Base-by-base conservation (phyloP, 2,888 invertebrate genomes). In the Tinea trinotella region DNA sequence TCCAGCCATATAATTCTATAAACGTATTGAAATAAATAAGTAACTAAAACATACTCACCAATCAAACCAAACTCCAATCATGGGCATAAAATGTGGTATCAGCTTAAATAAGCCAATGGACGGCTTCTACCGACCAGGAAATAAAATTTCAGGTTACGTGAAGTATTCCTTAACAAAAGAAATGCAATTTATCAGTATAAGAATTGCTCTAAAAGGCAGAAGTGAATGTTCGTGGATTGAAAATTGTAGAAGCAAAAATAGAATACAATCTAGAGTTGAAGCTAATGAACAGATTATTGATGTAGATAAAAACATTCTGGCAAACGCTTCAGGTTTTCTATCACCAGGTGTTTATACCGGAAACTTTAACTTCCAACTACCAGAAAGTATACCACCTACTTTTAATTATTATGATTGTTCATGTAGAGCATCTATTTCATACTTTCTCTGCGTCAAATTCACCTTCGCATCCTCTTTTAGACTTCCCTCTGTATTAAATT, bases 211-310 rank as follows among this genome's bases (percentile, higher is more conserved):
- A 5, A 50, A 50, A 50, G 50, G 50, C 22, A 50, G 24, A 24
- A 15, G 24, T n/a, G 50, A 50, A 3, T 22, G 22, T 22, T 50
- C 24, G 12, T 50, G 50, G 50, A 50, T 24, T 3, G 50, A 50
- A 24, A 22, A 24, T 3, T 24, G n/a, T 6, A 50, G 50, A 50
- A 50, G 24, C 12, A 24, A 50, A 24, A 15, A 15, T 50, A 24
- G 50, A 50, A 50, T 9, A n/a, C 50, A 24, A 4, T 50, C 50
- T 3, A n/a, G 13, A 6, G 22, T 50, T 12, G 24, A 50, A 24
- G 50, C 50, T 15, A 50, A 50, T 12, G 50, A 50, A n/a, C 50
- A 50, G 12, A 24, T 50, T 9, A 24, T 50, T 5, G 50, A 50
- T 24, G 13, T 24, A 9, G 50, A 50, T 24, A 24, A 13, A 9